Conservation (phyloP, 1,140 invertebrate genomes). For the Campoletis sonorensis region DNA sequence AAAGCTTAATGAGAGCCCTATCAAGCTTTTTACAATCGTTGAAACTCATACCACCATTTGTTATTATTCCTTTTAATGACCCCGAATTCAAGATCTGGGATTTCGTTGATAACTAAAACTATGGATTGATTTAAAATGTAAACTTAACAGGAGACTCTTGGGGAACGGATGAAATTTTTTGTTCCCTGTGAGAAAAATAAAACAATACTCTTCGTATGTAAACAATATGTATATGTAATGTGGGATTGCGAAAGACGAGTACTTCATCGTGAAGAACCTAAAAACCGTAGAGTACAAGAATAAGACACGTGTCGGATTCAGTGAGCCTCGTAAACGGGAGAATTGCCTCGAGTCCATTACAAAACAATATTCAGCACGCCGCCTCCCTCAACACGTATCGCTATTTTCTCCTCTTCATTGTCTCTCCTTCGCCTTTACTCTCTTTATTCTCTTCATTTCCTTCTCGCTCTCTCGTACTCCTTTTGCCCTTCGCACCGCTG, state of each 20-base stretch:
- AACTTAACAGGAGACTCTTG: no score
- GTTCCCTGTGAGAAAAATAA: no score
- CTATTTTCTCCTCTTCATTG: slow-evolving; percentile 30
- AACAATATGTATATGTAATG: background rate
- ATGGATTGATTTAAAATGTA: no score
- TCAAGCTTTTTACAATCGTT: no score
- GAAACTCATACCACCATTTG: no score
- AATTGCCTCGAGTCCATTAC: slow-evolving; percentile 57
- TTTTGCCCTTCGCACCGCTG: background rate
- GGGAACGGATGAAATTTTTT: no score
- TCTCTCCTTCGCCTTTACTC: slow-evolving; percentile 33
- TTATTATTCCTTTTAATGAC: no score
- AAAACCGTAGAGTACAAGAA: slow-evolving; percentile 32
- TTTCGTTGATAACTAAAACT: no score
- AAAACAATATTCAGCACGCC: slow-evolving; percentile 59
- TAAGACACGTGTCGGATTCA: slow-evolving; percentile 38
- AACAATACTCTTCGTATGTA: no score
- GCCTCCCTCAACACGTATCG: slow-evolving; percentile 31
- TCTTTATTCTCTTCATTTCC: slow-evolving; percentile 9
- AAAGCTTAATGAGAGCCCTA: no score
- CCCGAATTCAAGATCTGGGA: no score
- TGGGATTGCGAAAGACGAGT: background rate
- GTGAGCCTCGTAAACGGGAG: slow-evolving; percentile 54
- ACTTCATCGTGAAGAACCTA: background rate
- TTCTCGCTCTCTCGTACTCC: background rate